These are phyloP conservation scores for Myotis myotis DNA, from an alignment of 2,797 vertebrate genomes.

Conservation along the genomic window DNA sequence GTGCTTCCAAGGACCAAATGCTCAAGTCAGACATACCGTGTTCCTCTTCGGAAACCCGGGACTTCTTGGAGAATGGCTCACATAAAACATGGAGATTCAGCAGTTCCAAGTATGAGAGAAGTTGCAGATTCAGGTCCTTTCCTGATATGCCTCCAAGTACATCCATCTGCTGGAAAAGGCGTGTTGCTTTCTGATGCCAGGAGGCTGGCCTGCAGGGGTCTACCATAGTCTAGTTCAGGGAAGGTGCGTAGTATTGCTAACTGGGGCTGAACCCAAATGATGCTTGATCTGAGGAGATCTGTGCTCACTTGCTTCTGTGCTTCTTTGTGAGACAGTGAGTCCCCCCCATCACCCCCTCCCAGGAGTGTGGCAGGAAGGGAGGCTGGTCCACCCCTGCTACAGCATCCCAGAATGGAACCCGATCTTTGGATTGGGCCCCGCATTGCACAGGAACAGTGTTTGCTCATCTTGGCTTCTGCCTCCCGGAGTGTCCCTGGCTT, in stretches of 20 bases:
- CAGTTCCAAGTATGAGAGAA: conserved; percentile 56
- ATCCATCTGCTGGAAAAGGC: not conserved
- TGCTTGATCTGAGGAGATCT: not conserved
- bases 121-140: conserved; percentile 44
- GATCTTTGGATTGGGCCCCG: not conserved
- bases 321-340: not conserved
- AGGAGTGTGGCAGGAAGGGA: not conserved
- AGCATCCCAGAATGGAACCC: not conserved
- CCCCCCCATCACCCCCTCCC: not conserved
- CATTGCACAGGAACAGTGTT: not conserved
- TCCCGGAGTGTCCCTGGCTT: not conserved
- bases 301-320: not conserved
- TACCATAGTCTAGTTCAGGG: not conserved
- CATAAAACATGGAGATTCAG: conserved; percentile 56
- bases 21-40: not conserved
- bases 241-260: not conserved
- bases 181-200: not conserved
- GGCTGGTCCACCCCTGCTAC: not conserved
- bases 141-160: not conserved
- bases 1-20: conserved; percentile 8
- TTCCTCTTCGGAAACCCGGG: conserved; percentile 15
- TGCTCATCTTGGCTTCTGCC: not conserved
- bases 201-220: not conserved
- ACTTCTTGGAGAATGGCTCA: conserved; percentile 37
- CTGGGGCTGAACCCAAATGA: not conserved